Conservation (phyloP, 2,888 invertebrate species). For the Abscondita cerata region DNA sequence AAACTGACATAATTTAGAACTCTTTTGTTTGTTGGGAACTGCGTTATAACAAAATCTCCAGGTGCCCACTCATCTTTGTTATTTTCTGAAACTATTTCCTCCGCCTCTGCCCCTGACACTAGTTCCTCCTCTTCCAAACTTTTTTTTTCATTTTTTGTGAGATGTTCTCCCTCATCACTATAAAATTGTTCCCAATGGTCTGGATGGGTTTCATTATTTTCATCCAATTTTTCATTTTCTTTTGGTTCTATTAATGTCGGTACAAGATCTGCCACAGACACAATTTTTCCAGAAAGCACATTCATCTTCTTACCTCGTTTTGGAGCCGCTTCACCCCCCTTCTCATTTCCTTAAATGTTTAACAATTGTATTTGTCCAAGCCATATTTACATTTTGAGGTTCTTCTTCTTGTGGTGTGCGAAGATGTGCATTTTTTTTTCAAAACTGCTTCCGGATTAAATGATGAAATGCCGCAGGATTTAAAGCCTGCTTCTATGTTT, state of each 20-base stretch:
- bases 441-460: constrained; percentile 3
- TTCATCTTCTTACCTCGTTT: background rate
- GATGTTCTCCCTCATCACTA: too few species aligned
- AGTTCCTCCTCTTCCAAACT: too few species aligned
- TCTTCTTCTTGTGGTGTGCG: background rate
- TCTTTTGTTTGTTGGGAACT: constrained; percentile 3
- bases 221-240: background rate
- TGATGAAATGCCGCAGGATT: background rate
- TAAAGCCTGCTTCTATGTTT: constrained; percentile 1
- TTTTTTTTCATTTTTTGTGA: too few species aligned
- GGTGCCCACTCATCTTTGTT: background rate
- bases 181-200: too few species aligned
- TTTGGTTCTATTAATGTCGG: background rate
- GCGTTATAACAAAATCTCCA: background rate
- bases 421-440: background rate
- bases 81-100: too few species aligned
- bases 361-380: background rate
- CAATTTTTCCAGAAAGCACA: background rate
- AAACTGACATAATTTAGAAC: background rate
- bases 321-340: background rate
- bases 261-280: background rate
- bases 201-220: background rate
- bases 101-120: too few species aligned
- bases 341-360: background rate
- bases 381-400: too few species aligned